These are phyloP conservation scores for Orthonychiurus folsomi DNA, from an alignment of 2,888 invertebrate species.

Conservation along the genomic window DNA sequence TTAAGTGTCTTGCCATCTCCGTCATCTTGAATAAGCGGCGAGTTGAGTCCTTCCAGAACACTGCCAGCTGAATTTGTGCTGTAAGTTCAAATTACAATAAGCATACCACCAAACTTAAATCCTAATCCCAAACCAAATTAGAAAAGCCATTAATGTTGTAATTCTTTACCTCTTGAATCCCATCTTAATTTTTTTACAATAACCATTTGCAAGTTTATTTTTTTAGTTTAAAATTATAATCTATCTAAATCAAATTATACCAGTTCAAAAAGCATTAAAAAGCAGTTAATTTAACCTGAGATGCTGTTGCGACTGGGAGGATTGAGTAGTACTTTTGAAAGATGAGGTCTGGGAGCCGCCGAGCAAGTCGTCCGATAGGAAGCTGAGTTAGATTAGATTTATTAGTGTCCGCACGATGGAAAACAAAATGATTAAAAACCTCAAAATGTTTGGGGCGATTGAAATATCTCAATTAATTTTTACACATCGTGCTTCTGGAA, in stretches of 20 bases:
- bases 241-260: background rate
- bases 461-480: too few relatives aligned
- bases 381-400: constrained; percentile 9
- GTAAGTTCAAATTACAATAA: background rate
- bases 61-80: constrained; percentile 48
- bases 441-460: too few relatives aligned
- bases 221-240: too few relatives aligned
- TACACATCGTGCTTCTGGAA: too few relatives aligned
- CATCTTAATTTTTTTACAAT: background rate
- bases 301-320: constrained; percentile 18
- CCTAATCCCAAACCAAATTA: background rate
- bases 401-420: too few relatives aligned
- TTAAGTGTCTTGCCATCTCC: constrained; percentile 89
- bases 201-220: too few relatives aligned
- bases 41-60: constrained; percentile 78
- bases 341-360: constrained; percentile 8
- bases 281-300: constrained; percentile 21
- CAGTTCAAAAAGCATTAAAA: constrained; percentile 7
- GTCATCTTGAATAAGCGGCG: constrained; percentile 87
- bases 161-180: background rate
- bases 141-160: background rate
- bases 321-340: constrained; percentile 8
- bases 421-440: too few relatives aligned
- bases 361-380: constrained; percentile 14
- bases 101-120: constrained; percentile 45